Evolutionary conservation across 2,888 invertebrate species (phyloP), one percentile per base, ranked within the genome.

Genomic region (Torymus aiolomorphi): DNA sequence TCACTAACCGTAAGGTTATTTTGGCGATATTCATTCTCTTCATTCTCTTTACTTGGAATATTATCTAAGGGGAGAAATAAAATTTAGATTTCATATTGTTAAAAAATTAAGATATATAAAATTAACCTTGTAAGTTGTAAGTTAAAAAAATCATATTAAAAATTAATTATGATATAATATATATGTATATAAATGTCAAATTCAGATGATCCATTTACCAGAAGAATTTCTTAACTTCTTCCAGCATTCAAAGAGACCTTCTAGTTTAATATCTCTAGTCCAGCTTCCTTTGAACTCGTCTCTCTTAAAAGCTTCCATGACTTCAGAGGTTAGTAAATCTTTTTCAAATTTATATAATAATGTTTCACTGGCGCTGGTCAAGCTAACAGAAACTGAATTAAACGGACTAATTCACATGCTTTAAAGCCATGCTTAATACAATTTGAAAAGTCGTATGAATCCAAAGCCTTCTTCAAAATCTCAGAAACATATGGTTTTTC

Each of bases 161-260:
- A n/a, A n/a, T n/a, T n/a, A n/a, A n/a, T n/a, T n/a, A n/a, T n/a
- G n/a, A n/a, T n/a, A n/a, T n/a, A n/a, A n/a, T n/a, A n/a, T n/a
- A n/a, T n/a, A n/a, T n/a, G n/a, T n/a, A n/a, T n/a, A n/a, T n/a
- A n/a, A n/a, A n/a, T n/a, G n/a, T n/a, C n/a, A n/a, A n/a, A n/a
- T n/a, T n/a, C n/a, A n/a, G n/a, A n/a, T n/a, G n/a, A 67, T 52
- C 49, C 14, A 67, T 16, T 70, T 59, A 59, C 59, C 71, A 57
- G 54, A 56, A 31, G 14, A 18, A 20, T 14, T 13, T 71, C 31
- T 71, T 49, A 71, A n/a, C 16, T 72, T 61, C 18, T 18, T 61
- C 59, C 20, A 61, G 12, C 16, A 8, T 61, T 61, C 59, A 61
- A 61, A 20, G 2, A 61, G 59, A 12, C 2, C 20, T 61, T 61